These are phyloP conservation scores for Nasonovia ribisnigri DNA, from an alignment of 2,888 invertebrate genomes.

Conservation along the genomic window DNA sequence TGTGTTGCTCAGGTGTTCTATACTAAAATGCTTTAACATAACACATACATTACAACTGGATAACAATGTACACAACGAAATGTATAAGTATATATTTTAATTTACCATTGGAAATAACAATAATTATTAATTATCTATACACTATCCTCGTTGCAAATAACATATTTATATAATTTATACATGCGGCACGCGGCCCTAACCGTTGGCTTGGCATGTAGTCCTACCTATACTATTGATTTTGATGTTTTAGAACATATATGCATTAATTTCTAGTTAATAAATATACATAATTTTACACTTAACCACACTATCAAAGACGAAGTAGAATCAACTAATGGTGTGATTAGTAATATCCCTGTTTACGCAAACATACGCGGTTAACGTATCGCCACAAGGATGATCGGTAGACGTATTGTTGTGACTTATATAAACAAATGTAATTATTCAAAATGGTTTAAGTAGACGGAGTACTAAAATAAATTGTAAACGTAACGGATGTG, in stretches of 20 bases:
- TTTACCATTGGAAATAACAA: no score
- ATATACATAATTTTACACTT: not conserved
- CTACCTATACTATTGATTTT: not conserved
- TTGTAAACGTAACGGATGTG: slow-evolving; percentile 23
- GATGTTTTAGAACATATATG: not conserved
- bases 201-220: not conserved
- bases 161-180: not conserved
- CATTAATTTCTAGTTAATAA: not conserved
- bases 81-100: no score
- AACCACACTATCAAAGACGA: not conserved
- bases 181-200: not conserved
- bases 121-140: not conserved
- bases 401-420: not conserved
- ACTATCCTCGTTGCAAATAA: not conserved
- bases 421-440: slow-evolving; percentile 25
- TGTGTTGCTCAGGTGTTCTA: not conserved
- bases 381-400: not conserved
- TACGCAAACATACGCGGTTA: not conserved
- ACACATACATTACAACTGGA: no score
- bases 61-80: no score
- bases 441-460: slow-evolving; percentile 41
- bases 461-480: slow-evolving; percentile 12
- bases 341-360: not conserved
- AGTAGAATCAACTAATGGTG: not conserved
- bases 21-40: not conserved